phyloP scores from a whole-genome alignment of 1,140 invertebrate genomes.

The Cepaea nemoralis region DNA sequence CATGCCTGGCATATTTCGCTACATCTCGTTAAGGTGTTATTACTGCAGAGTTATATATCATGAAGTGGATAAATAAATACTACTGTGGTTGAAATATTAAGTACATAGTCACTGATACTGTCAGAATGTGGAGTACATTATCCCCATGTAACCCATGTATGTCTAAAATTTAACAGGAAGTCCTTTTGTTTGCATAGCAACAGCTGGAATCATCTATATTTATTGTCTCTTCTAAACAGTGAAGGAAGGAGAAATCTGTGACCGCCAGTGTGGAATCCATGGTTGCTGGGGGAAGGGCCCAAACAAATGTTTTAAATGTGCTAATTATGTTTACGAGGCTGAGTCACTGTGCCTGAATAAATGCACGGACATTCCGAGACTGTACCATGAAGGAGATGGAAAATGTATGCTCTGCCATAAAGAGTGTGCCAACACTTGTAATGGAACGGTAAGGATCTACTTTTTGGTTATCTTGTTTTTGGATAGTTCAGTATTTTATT shows the following conservation, averaged over 20 bases:
- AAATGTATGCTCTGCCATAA: conserved; percentile 88
- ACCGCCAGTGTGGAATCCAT: conserved; percentile 86
- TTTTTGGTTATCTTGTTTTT: background rate
- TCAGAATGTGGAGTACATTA: no score
- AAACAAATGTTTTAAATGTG: conserved; percentile 90
- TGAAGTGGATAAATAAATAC: no score
- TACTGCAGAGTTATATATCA: no score
- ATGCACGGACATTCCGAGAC: conserved; percentile 73
- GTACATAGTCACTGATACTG: no score
- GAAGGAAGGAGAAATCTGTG: conserved; percentile 82
- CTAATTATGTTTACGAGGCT: conserved; percentile 83
- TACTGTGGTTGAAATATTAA: no score
- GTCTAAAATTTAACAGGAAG: no score
- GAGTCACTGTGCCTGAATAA: conserved; percentile 65
- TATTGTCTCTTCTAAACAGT: conserved; percentile 71
- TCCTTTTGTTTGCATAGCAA: no score
- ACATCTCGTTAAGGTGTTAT: no score
- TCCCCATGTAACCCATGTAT: no score
- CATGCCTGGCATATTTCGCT: no score
- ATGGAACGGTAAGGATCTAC: conserved; percentile 78
- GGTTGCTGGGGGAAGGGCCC: conserved; percentile 96
- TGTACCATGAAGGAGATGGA: conserved; percentile 84
- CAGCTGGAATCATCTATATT: no score
- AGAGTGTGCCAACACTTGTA: conserved; percentile 87
- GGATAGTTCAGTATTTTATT: no score